phyloP scores from a whole-genome alignment of 23 tunicate species.

The Trididemnum clinides region DNA sequence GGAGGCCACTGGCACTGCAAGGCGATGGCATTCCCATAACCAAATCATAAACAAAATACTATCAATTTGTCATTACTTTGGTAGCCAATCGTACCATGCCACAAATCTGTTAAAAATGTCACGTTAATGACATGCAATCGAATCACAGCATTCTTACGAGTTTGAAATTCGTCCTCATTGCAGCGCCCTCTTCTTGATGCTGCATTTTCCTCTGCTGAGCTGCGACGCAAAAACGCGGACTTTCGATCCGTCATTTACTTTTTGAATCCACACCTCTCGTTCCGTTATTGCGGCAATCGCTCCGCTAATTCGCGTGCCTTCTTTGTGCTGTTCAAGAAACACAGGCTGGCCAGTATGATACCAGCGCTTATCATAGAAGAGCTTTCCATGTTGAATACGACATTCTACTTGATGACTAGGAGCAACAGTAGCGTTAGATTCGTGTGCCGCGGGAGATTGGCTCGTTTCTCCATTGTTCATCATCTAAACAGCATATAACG shows the following conservation, averaged over 20 bases:
- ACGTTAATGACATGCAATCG: too few species aligned
- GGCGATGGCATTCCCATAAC: too few species aligned
- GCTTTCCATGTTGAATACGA: conserved; percentile 69
- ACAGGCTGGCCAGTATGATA: conserved; percentile 86
- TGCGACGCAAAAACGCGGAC: conserved; percentile 72
- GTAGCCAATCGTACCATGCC: too few species aligned
- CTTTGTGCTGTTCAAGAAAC: conserved; percentile 56
- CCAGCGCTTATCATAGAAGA: conserved; percentile 82
- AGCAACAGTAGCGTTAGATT: background rate
- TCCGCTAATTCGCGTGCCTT: conserved; percentile 58
- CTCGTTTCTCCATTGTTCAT: conserved; percentile 70
- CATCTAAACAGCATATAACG: background rate
- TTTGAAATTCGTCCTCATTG: too few species aligned
- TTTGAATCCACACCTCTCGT: conserved; percentile 71
- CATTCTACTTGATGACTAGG: conserved; percentile 60
- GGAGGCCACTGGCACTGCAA: too few species aligned
- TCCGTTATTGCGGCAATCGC: conserved; percentile 66
- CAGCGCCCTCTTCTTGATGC: conserved; percentile 77
- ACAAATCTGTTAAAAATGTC: too few species aligned
- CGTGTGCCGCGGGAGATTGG: background rate
- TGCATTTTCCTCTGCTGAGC: conserved; percentile 73
- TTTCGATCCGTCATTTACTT: conserved; percentile 48
- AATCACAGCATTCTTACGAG: too few species aligned
- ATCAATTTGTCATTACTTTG: too few species aligned
- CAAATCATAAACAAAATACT: too few species aligned